Percentiles rank a stretch among this genome's conserved stretches.
phyloP scores from a whole-genome alignment of 2,888 invertebrate genomes.

The Drosophila histrio region DNA sequence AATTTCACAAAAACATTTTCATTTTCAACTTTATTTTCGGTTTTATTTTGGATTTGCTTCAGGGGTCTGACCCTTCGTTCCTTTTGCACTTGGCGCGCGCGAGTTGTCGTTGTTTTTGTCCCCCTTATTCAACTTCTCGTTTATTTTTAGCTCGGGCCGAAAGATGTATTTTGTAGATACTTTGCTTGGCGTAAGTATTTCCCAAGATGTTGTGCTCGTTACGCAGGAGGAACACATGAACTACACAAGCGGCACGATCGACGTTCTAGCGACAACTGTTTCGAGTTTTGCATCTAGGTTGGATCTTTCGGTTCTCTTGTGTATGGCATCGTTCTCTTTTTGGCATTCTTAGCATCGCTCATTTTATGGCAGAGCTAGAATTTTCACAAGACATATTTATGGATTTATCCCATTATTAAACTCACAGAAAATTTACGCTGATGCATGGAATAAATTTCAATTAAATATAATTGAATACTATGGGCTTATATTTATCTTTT shows the following conservation, averaged over 20 bases:
- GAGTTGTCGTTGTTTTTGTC: slow-evolving; percentile 60
- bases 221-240: slow-evolving; percentile 5
- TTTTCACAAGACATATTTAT: slow-evolving; percentile 6
- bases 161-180: slow-evolving; percentile 63
- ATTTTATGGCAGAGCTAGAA: not conserved
- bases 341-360: slow-evolving; percentile 36
- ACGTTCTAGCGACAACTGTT: slow-evolving; percentile 62
- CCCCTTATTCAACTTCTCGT: slow-evolving; percentile 56
- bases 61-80: slow-evolving; percentile 47
- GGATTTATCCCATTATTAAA: slow-evolving; percentile 1
- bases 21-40: slow-evolving; percentile 19
- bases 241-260: slow-evolving; percentile 62
- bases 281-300: slow-evolving; percentile 29
- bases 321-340: slow-evolving; percentile 31
- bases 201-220: slow-evolving; percentile 19
- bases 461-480: not conserved
- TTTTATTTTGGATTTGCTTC: slow-evolving; percentile 13
- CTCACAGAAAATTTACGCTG: not conserved
- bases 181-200: slow-evolving; percentile 39
- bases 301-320: slow-evolving; percentile 20
- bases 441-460: not conserved
- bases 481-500: not conserved
- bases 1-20: slow-evolving; percentile 43
- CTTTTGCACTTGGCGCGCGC: slow-evolving; percentile 66
- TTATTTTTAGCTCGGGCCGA: slow-evolving; percentile 61